Evolutionary conservation across 2,888 invertebrate species (phyloP), one percentile per base, ranked within the genome.

Genomic region (Drosophila infuscata): DNA sequence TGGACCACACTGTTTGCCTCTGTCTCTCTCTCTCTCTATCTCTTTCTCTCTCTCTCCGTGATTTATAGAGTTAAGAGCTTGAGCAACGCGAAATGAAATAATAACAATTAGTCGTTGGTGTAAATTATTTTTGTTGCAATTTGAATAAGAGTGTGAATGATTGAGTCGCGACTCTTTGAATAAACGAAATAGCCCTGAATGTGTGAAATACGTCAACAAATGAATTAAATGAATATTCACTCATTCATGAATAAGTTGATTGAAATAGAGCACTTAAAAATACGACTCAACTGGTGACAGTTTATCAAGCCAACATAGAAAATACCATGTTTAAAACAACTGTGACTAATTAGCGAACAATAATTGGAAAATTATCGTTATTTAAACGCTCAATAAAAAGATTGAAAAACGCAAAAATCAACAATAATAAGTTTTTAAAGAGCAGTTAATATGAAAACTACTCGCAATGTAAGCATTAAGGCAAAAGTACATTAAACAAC

Each of bases 131-230:
- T 70, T 38, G 54, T 66, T 57, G 43, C 67, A 70, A 69, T 88
- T 83, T 61, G 76, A 64, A 74, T 71, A 62, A 51, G 60, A 76
- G 74, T 86, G 88, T 64, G 83, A 88, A 84, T 79, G 83, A 84
- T 66, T 69, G 69, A 83, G 49, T 88, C 76, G 85, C 60, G 70
- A 57, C 56, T 51, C 62, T 59, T 35, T 49, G 51, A 67, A 74
- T 74, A 68, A 82, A 76, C 62, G 56, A 52, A 46, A 70, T 63
- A 49, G 58, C 54, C 56, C 33, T 43, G 20, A 43, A 62, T 41
- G 41, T 35, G 58, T 20, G 32, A 29, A 25, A 36, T n/a, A 49
- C 29, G 49, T 29, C 32, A 29, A 12, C 35, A 48, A 67, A 32
- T 46, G 20, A 25, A 12, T 15, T 15, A 25, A 20, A 12, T 4